Conservation (phyloP, 2,888 invertebrate genomes). For the Timema cristinae region DNA sequence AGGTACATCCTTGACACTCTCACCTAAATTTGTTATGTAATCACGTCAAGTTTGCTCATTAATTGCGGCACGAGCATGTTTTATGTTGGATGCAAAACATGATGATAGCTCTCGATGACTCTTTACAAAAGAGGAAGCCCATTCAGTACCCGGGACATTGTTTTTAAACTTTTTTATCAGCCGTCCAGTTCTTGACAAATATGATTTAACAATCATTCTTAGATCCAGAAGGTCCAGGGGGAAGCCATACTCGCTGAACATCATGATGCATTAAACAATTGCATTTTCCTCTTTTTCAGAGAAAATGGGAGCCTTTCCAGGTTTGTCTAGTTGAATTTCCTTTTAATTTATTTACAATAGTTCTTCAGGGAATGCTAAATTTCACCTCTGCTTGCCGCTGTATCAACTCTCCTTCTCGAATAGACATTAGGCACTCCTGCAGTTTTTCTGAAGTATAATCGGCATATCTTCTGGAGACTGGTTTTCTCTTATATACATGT, state of each 20-base stretch:
- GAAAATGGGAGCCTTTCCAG: too few species aligned
- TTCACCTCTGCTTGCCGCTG: conserved; percentile 13
- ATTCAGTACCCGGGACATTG: conserved; percentile 32
- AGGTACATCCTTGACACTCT: conserved; percentile 26
- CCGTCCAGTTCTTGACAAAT: conserved; percentile 29
- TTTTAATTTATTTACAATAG: too few species aligned
- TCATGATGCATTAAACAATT: conserved; percentile 32
- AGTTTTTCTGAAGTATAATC: not conserved
- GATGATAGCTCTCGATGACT: conserved; percentile 20
- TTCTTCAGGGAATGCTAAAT: conserved; percentile 10
- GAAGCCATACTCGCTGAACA: conserved; percentile 34
- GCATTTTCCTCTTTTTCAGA: too few species aligned
- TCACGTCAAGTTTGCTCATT: conserved; percentile 28
- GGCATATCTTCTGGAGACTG: not conserved
- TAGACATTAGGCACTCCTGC: not conserved
- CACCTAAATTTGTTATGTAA: conserved; percentile 32
- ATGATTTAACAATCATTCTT: conserved; percentile 29
- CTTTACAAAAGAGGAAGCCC: conserved; percentile 32
- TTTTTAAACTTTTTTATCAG: conserved; percentile 27
- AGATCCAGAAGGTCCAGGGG: conserved; percentile 32
- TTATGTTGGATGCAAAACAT: conserved; percentile 33
- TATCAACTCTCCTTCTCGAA: not conserved
- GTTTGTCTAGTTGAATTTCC: too few species aligned
- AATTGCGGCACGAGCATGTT: conserved; percentile 31
- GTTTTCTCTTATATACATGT: not conserved